Base-by-base conservation (phyloP, 2,888 invertebrate species). In the Lithophane socia region DNA sequence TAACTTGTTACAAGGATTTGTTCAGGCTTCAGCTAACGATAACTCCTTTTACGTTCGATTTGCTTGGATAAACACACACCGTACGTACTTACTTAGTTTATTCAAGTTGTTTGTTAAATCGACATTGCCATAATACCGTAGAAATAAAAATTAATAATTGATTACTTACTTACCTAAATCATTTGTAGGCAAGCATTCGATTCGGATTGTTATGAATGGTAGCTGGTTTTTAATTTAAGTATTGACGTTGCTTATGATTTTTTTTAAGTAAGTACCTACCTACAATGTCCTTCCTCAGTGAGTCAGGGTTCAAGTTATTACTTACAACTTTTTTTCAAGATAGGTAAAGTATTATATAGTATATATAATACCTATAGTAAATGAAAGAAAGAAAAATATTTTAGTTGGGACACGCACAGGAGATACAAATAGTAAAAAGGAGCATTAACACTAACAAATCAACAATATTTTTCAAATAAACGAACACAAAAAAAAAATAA, bases 141-240 rank as follows among this genome's bases (percentile, higher is more conserved):
- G 37, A 29, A 29, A 29, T 29, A 29, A 29, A 64, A 54, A 75
- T 75, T 42, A 56, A 37, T 42, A 76, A 64, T 64, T 47, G 44
- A 54, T 75, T 63, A 54, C 44, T 75, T 54, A 54, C 37, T 37
- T 37, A 37, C 44, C 8, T 12, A 12, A 44, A 13, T 13, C 13
- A 9, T 69, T n/a, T 65, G 24, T 16, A 44, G 24, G 24, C 18
- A 47, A 12, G 4, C 16, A 71, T 29, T 60, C n/a, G 29, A 60
- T 60, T 60, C 24, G 24, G 16, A 56, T 68, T 21, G n/a, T 47
- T 16, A 47, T n/a, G 5, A 66, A 52, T 72, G 4, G 12, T 18
- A 69, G 7, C 7, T 69, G 42, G 18, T 44, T 60, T 58, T 24
- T n/a, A 16, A n/a, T 37, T 37, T 29, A 29, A 29, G 29, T 37